These are phyloP conservation scores for Karalla daura DNA, from an alignment of 2,797 vertebrate species.

Conservation along the genomic window DNA sequence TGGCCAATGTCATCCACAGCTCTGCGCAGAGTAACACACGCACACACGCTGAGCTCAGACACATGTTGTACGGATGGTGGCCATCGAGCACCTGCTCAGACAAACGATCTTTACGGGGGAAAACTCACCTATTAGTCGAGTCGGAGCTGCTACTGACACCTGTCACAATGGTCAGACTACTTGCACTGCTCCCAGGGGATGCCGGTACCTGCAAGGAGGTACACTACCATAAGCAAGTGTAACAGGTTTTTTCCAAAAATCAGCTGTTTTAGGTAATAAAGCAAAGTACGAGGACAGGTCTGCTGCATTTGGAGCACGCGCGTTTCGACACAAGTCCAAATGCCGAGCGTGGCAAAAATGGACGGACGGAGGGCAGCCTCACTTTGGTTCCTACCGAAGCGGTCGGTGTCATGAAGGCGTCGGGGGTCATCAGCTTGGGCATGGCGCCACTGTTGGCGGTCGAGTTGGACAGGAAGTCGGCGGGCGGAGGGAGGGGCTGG, in stretches of 20 bases:
- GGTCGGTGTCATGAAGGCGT: constrained; percentile 98
- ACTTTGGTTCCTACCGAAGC: constrained; percentile 86
- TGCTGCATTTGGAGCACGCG: not conserved
- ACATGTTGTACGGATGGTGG: not conserved
- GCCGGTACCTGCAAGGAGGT: constrained; percentile 84
- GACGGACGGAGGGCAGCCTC: no score
- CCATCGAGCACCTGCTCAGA: no score
- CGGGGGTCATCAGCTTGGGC: constrained; percentile 97
- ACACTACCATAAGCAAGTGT: not conserved
- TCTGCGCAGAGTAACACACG: constrained; percentile 74
- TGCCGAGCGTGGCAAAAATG: no score
- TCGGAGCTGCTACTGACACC: constrained; percentile 90
- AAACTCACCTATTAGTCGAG: constrained; percentile 86
- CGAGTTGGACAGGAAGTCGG: constrained; percentile 89
- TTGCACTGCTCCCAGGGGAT: constrained; percentile 91
- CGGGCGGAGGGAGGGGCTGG: constrained; percentile 87
- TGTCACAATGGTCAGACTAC: constrained; percentile 93
- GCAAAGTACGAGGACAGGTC: not conserved
- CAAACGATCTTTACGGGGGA: no score
- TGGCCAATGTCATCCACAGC: constrained; percentile 88
- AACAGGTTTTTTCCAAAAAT: not conserved
- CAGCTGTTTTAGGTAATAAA: no score
- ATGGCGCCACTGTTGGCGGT: constrained; percentile 78
- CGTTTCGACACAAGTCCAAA: no score
- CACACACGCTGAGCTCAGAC: not conserved